Evolutionary conservation across 2,888 invertebrate genomes (phyloP).

Genomic region (Lordiphosa fenestrarum): DNA sequence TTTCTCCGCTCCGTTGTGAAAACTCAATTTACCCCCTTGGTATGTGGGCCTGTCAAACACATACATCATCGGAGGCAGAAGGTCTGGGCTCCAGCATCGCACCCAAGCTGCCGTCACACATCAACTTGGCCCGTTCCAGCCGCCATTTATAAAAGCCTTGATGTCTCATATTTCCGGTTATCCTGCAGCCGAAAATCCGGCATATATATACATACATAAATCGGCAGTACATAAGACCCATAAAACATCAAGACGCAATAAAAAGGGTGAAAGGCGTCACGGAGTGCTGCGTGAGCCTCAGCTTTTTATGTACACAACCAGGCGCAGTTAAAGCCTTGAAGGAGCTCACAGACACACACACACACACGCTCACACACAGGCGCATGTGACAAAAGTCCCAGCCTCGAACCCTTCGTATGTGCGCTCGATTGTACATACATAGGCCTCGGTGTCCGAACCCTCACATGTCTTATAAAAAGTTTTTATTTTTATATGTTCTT

Average conservation of each 20-base stretch:
- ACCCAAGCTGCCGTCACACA: slow-evolving; percentile 54
- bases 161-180: slow-evolving; percentile 76
- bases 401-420: slow-evolving; percentile 59
- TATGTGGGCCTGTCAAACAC: slow-evolving; percentile 69
- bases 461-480: slow-evolving; percentile 70
- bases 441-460: slow-evolving; percentile 41
- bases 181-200: slow-evolving; percentile 42
- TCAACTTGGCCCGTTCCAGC: slow-evolving; percentile 49
- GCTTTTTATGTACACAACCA: slow-evolving; percentile 61
- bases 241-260: slow-evolving; percentile 73
- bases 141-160: slow-evolving; percentile 75
- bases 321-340: slow-evolving; percentile 36
- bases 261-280: slow-evolving; percentile 68
- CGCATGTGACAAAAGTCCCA: slow-evolving; percentile 64
- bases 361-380: slow-evolving; percentile 2
- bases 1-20: slow-evolving; percentile 43
- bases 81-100: slow-evolving; percentile 26
- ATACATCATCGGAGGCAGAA: slow-evolving; percentile 53
- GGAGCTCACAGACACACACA: slow-evolving; percentile 19
- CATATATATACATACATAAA: slow-evolving; percentile 20
- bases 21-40: slow-evolving; percentile 71
- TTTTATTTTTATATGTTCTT: slow-evolving; percentile 66
- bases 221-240: slow-evolving; percentile 53
- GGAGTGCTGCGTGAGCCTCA: slow-evolving; percentile 32
- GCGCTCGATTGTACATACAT: slow-evolving; percentile 25